Evolutionary conservation across 2,113 vertebrate genomes (phyloP), one percentile per base, ranked within the genome.

Genomic region (Girardinichthys multiradiatus): DNA sequence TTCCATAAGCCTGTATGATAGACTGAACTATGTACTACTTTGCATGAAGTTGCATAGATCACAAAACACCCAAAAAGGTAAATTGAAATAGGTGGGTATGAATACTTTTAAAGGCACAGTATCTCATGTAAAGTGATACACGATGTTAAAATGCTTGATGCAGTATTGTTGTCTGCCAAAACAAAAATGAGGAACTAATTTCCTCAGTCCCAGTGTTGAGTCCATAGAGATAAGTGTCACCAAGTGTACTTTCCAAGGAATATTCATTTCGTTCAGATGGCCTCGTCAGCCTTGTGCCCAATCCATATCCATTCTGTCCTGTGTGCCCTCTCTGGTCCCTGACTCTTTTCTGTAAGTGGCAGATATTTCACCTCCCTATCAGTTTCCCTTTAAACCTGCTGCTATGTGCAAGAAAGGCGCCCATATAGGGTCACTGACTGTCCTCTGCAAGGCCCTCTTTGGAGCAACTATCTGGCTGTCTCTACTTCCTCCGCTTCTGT

Each of bases 281-380:
- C 92, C 91, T 90, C 75, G 91, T 93, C 92, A 93, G 93, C 92
- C 91, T 78, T 92, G 91, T 84, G 92, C 86, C 92, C 90, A 93
- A 94, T 94, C 93, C 92, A 94, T 94, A 94, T 94, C 93, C 88
- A 87, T 89, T 88, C 84, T 90, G 90, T 91, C 90, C 91, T 86
- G 90, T 89, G 89, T 92, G 90, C 86, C 89, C 92, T 93, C 88
- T 78, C 80, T 75, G 57, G 83, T 90, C 87, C 64, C 84, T 91
- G 75, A 87, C 87, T 91, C 92, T 94, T 93, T 92, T 93, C 84
- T 92, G 91, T 90, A 92, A 94, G 91, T 92, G 89, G 87, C 88
- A 91, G 93, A 93, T 93, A 93, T 94, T 94, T 94, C 92, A 90
- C 88, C 86, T 87, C 87, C 91, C 92, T 94, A 93, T 93, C 93